Evolutionary conservation across 2,797 vertebrate genomes (phyloP).

Genomic region (Amblyopsis hoosieri): DNA sequence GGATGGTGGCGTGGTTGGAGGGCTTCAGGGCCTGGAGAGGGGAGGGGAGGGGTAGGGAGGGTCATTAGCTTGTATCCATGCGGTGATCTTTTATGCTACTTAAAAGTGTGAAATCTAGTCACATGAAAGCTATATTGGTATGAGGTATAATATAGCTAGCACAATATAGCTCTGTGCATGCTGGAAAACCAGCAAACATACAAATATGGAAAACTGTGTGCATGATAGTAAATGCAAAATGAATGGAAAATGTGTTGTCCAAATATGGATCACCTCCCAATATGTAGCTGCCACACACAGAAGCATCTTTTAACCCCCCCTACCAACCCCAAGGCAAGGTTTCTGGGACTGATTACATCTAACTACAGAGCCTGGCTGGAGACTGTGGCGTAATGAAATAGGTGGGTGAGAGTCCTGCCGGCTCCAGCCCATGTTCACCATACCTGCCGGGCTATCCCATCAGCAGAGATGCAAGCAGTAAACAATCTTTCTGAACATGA

Average conservation of each 20-base stretch:
- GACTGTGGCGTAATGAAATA: conserved; percentile 59
- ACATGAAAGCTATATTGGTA: too few species aligned
- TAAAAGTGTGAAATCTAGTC: too few species aligned
- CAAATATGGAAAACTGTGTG: too few species aligned
- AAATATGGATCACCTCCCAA: conserved; percentile 14
- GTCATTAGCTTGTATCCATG: neutral
- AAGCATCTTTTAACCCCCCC: too few species aligned
- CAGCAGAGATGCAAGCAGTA: conserved; percentile 12
- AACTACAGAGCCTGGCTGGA: conserved; percentile 53
- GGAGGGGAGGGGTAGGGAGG: conserved; percentile 15
- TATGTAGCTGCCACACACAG: conserved; percentile 5
- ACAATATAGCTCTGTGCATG: too few species aligned
- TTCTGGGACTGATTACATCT: conserved; percentile 65
- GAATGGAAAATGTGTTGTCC: too few species aligned
- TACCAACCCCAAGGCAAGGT: conserved; percentile 3
- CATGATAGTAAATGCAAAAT: neutral
- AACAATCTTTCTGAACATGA: too few species aligned
- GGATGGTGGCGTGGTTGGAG: conserved; percentile 97
- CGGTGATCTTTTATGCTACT: too few species aligned
- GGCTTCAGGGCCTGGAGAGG: conserved; percentile 87
- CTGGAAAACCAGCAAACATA: too few species aligned
- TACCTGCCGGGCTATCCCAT: conserved; percentile 63
- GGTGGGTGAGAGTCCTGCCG: conserved; percentile 38
- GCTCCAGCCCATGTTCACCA: conserved; percentile 66
- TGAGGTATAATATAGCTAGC: too few species aligned